phyloP scores from a whole-genome alignment of 2,113 vertebrate species.

The Solea solea region DNA sequence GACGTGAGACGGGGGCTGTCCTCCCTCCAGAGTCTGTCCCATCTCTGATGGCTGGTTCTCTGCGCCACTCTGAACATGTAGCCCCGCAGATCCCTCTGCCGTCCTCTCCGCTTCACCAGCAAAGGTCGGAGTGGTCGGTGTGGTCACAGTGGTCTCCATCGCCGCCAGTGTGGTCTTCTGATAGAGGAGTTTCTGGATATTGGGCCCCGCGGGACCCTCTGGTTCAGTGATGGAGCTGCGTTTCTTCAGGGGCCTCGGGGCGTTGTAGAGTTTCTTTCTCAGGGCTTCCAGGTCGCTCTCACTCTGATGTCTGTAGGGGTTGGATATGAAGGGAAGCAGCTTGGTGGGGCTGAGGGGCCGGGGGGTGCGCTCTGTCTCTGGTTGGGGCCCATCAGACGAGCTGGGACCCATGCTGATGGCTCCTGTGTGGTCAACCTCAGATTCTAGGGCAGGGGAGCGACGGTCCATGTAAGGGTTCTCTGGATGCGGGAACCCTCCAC shows the following conservation, averaged over 20 bases:
- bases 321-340: slow-evolving; percentile 93
- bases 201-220: slow-evolving; percentile 94
- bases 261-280: slow-evolving; percentile 93
- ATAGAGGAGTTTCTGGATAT: slow-evolving; percentile 96
- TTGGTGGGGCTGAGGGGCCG: slow-evolving; percentile 97
- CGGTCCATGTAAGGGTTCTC: slow-evolving; percentile 87
- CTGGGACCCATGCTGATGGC: slow-evolving; percentile 39
- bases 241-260: slow-evolving; percentile 93
- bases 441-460: slow-evolving; percentile 79
- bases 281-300: slow-evolving; percentile 95
- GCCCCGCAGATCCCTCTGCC: slow-evolving; percentile 73
- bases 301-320: slow-evolving; percentile 95
- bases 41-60: slow-evolving; percentile 49
- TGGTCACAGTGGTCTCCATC: slow-evolving; percentile 89
- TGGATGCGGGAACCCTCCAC: slow-evolving; percentile 70
- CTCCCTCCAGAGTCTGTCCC: slow-evolving; percentile 32
- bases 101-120: slow-evolving; percentile 76
- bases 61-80: slow-evolving; percentile 46
- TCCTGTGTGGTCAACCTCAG: slow-evolving; percentile 74
- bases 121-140: slow-evolving; percentile 80
- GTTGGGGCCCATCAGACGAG: slow-evolving; percentile 74
- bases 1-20: slow-evolving; percentile 18
- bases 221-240: slow-evolving; percentile 98
- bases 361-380: slow-evolving; percentile 89
- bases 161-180: slow-evolving; percentile 96